phyloP scores from a whole-genome alignment of 2,888 invertebrate genomes.

The Yponomeuta evonymella region DNA sequence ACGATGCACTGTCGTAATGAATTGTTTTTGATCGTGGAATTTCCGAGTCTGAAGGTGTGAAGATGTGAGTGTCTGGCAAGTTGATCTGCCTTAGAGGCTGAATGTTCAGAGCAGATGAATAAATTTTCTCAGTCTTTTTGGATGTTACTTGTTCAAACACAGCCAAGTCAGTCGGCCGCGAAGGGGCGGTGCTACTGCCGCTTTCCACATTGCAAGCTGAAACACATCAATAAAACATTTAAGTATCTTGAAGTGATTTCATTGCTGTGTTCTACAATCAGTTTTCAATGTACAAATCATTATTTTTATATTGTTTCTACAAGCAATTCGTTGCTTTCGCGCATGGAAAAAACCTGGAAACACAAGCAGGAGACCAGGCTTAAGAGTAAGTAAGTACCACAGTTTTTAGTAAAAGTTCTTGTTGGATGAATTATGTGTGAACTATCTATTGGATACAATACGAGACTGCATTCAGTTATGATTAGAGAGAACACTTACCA shows the following conservation, averaged over 20 bases:
- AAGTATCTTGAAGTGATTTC: not conserved
- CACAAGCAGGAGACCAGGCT: too few species aligned
- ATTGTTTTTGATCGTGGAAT: constrained; percentile 71
- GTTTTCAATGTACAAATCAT: too few species aligned
- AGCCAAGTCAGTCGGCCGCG: constrained; percentile 40
- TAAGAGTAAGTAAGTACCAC: too few species aligned
- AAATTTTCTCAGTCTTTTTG: constrained; percentile 53
- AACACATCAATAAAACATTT: constrained; percentile 29
- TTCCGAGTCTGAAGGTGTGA: constrained; percentile 70
- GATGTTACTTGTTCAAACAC: constrained; percentile 48
- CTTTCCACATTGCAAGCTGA: constrained; percentile 60
- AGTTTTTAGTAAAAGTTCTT: too few species aligned
- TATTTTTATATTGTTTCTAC: too few species aligned
- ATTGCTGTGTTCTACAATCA: too few species aligned
- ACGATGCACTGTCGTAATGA: constrained; percentile 52
- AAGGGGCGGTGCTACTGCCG: constrained; percentile 27
- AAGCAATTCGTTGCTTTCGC: too few species aligned
- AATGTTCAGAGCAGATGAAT: constrained; percentile 54
- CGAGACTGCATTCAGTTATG: not conserved
- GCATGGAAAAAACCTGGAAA: too few species aligned
- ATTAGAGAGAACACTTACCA: constrained; percentile 51
- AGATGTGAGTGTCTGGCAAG: constrained; percentile 70
- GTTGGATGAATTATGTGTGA: too few species aligned
- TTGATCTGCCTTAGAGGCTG: constrained; percentile 67
- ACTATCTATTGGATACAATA: too few species aligned